Evolutionary conservation across 2,888 invertebrate species (phyloP), one percentile per base, ranked within the genome.

Genomic region (Drosophila putrida): DNA sequence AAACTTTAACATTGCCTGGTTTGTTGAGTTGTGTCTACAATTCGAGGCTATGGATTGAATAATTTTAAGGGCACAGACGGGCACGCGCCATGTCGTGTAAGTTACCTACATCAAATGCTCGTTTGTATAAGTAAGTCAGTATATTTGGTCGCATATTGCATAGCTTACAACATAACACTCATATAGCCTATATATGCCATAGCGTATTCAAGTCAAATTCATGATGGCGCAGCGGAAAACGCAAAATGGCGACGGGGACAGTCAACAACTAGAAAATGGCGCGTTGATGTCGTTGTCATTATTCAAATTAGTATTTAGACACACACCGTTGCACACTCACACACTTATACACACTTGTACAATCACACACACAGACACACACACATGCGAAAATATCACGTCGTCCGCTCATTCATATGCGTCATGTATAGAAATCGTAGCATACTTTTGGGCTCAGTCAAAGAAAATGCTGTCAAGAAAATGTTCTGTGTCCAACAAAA

Each of bases 261-360:
- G 71, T 58, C 67, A 71, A 75, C 71, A 80, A 72, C 77, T 81
- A 83, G 87, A 86, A 85, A 88, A 86, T 88, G 89, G 72, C 77
- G 75, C 79, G 75, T 73, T 78, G 84, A 81, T 81, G 85, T 87
- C 84, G 87, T 78, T 86, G 80, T 89, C 89, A 89, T 86, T 89
- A 89, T 86, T 87, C 89, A 86, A 86, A 86, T 89, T 86, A 89
- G 85, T 80, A 81, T 72, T 79, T 84, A 75, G 75, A 63, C 78
- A 75, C 87, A 78, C 78, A 80, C 73, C 80, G 71, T 46, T 71
- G 71, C 71, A 77, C 51, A 47, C 60, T 51, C 39, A 51, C 33
- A 38, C 51, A 46, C 57, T 31, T 44, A 60, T 50, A 47, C 60
- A 54, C 39, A 51, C 38, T 20, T 20, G 20, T 20, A 36, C 51